phyloP scores from a whole-genome alignment of 2,888 invertebrate species.

The Tromatobia lineatoria region DNA sequence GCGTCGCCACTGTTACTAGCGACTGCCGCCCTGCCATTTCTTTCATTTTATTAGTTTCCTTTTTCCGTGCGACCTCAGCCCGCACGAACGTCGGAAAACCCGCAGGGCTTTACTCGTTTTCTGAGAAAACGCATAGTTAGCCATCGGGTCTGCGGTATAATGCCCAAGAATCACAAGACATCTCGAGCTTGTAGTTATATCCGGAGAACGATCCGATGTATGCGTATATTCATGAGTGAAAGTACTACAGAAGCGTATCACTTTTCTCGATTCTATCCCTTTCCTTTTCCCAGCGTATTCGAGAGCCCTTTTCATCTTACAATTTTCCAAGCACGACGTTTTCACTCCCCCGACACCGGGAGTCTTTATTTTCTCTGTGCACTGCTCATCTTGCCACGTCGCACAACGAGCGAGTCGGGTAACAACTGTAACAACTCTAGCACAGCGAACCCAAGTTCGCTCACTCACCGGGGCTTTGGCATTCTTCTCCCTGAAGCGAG shows the following conservation, averaged over 20 bases:
- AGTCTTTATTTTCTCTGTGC: conserved; percentile 35
- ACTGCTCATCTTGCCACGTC: conserved; percentile 37
- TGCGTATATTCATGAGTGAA: conserved; percentile 44
- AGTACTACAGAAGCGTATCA: neutral
- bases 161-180: conserved; percentile 56
- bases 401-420: conserved; percentile 7
- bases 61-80: neutral
- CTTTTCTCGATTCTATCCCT: neutral
- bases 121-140: conserved; percentile 53
- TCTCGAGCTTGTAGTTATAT: conserved; percentile 3
- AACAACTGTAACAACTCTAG: conserved; percentile 46
- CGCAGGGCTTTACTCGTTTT: conserved; percentile 57
- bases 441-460: conserved; percentile 1
- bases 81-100: conserved; percentile 25
- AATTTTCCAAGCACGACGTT: neutral
- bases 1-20: neutral
- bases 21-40: conserved; percentile 55
- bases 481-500: neutral
- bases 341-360: neutral
- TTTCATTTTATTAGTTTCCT: conserved; percentile 68
- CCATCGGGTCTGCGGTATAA: conserved; percentile 45
- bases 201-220: conserved; percentile 21
- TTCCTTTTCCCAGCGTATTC: neutral
- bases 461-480: conserved; percentile 1
- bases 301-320: neutral